Evolutionary conservation across 2,797 vertebrate genomes (phyloP).

Genomic region (Momotus momota): DNA sequence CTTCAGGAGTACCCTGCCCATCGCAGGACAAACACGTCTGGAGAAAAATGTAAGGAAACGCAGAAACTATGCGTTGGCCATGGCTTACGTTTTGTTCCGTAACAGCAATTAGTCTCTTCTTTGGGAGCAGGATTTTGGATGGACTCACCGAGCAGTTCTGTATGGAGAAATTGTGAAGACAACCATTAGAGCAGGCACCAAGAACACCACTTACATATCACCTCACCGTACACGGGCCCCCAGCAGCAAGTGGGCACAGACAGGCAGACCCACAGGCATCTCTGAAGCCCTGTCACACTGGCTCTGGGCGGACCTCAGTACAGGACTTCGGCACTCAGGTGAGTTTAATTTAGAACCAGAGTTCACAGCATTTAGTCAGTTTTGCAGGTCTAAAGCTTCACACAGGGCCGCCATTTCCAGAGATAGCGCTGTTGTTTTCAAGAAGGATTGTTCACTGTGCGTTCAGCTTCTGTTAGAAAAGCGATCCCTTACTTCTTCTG

Average conservation of each 20-base stretch:
- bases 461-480: constrained; percentile 3
- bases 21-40: background rate
- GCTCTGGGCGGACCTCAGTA: background rate
- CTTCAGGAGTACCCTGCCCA: background rate
- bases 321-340: background rate
- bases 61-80: background rate
- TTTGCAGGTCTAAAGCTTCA: background rate
- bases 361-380: background rate
- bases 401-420: background rate
- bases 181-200: background rate
- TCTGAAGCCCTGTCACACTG: background rate
- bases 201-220: background rate
- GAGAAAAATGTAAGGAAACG: background rate
- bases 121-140: background rate
- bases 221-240: background rate
- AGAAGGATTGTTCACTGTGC: background rate
- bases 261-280: background rate
- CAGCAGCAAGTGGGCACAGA: background rate
- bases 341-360: background rate
- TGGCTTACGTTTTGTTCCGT: background rate
- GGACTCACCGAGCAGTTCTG: background rate
- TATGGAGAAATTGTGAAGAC: background rate
- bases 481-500: background rate
- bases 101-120: background rate
- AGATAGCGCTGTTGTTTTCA: background rate